Evolutionary conservation across 2,888 invertebrate genomes (phyloP).

Genomic region (Sesia bembeciformis): DNA sequence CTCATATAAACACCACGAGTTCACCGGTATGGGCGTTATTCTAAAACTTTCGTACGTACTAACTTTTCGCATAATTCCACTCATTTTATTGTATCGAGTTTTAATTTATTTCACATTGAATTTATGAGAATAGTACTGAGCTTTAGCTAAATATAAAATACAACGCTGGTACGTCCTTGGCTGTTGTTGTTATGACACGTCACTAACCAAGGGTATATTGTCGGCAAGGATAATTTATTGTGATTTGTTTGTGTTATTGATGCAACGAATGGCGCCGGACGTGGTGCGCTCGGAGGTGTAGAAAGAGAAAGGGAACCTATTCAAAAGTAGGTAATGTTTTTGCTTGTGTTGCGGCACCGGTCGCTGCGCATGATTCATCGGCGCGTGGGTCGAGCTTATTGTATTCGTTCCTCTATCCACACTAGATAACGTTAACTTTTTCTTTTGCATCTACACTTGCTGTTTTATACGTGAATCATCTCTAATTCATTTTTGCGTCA

Average conservation of each 20-base stretch:
- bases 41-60: slow-evolving; percentile 27
- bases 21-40: slow-evolving; percentile 31
- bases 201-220: background rate
- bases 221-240: background rate
- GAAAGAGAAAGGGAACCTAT: slow-evolving; percentile 74
- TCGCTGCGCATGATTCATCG: slow-evolving; percentile 59
- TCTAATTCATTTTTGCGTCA: slow-evolving; percentile 13
- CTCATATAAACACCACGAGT: slow-evolving; percentile 38
- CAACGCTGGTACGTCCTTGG: too few relatives aligned
- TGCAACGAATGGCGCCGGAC: slow-evolving; percentile 38
- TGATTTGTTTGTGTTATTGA: background rate
- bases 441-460: slow-evolving; percentile 37
- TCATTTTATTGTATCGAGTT: slow-evolving; percentile 1
- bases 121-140: background rate
- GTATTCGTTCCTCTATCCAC: slow-evolving; percentile 51
- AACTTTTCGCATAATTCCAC: slow-evolving; percentile 5
- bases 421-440: slow-evolving; percentile 51
- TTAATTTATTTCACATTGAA: slow-evolving; percentile 1
- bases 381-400: slow-evolving; percentile 68
- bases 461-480: slow-evolving; percentile 15
- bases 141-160: background rate
- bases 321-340: slow-evolving; percentile 74
- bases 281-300: slow-evolving; percentile 50
- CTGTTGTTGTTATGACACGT: background rate
- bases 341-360: slow-evolving; percentile 50